These are phyloP conservation scores for Vanessa cardui DNA, from an alignment of 2,888 invertebrate genomes.

Conservation along the genomic window DNA sequence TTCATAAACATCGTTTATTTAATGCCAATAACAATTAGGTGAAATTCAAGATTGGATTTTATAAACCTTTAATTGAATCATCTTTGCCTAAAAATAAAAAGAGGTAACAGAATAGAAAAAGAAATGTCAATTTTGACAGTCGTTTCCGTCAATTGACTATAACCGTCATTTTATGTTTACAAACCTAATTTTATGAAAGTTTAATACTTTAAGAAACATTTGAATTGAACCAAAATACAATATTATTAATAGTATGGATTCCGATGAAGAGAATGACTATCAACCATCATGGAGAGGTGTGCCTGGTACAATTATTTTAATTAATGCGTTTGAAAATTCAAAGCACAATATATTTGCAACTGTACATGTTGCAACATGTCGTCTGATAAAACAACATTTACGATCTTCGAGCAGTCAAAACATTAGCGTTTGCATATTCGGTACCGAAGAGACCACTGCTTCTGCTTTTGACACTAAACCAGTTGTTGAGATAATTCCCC, in stretches of 20 bases:
- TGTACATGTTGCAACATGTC: conserved; percentile 64
- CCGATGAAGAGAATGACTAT: conserved; percentile 66
- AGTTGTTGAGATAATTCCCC: conserved; percentile 64
- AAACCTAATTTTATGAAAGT: too few relatives aligned
- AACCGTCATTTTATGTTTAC: too few relatives aligned
- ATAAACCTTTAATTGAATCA: too few relatives aligned
- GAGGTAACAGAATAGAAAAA: too few relatives aligned
- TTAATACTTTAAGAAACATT: too few relatives aligned
- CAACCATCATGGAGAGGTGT: conserved; percentile 60
- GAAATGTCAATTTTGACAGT: not conserved
- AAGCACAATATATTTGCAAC: conserved; percentile 48
- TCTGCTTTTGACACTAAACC: conserved; percentile 61
- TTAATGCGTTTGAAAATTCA: conserved; percentile 61
- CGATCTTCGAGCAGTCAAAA: conserved; percentile 58
- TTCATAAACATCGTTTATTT: too few relatives aligned
- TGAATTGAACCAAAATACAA: too few relatives aligned
- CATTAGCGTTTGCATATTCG: conserved; percentile 68
- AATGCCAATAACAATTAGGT: too few relatives aligned
- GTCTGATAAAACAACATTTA: conserved; percentile 62
- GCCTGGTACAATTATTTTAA: conserved; percentile 68
- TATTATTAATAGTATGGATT: conserved; percentile 55
- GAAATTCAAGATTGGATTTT: too few relatives aligned
- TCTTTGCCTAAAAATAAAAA: too few relatives aligned
- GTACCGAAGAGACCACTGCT: conserved; percentile 56
- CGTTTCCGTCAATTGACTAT: too few relatives aligned